Conservation (phyloP, 1,140 invertebrate genomes). For the Gryllus bimaculatus region DNA sequence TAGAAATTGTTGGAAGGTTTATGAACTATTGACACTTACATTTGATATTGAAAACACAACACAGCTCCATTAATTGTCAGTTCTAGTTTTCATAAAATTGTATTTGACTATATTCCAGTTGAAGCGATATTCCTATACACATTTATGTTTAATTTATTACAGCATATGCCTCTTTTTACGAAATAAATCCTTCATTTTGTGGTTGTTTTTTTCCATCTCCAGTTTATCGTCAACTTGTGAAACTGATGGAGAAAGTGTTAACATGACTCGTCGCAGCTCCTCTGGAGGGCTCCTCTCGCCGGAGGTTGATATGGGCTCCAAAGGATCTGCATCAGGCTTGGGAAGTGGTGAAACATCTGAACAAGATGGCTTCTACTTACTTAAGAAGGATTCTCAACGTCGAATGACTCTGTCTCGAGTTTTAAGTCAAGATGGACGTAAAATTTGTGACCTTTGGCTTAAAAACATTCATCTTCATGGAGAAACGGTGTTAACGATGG, state of each 20-base stretch:
- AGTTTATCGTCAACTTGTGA: slow-evolving; percentile 52
- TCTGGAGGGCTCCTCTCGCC: slow-evolving; percentile 69
- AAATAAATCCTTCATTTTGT: too few relatives aligned
- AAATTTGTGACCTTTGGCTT: slow-evolving; percentile 79
- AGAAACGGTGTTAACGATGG: slow-evolving; percentile 50
- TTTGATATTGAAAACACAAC: too few relatives aligned
- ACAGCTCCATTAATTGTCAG: too few relatives aligned
- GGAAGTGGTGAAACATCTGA: slow-evolving; percentile 48
- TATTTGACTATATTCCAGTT: too few relatives aligned
- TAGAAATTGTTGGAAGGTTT: too few relatives aligned
- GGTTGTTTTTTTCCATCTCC: too few relatives aligned
- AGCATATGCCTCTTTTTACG: too few relatives aligned
- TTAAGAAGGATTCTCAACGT: slow-evolving; percentile 95
- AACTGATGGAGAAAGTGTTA: slow-evolving; percentile 49
- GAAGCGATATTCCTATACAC: too few relatives aligned
- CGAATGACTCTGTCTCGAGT: slow-evolving; percentile 84
- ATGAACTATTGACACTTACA: too few relatives aligned
- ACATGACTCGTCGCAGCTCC: slow-evolving; percentile 60
- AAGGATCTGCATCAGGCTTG: not conserved
- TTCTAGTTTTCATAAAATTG: too few relatives aligned
- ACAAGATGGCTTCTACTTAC: slow-evolving; percentile 84
- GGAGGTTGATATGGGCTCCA: slow-evolving; percentile 44
- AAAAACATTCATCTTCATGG: slow-evolving; percentile 60
- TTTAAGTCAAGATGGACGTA: slow-evolving; percentile 74
- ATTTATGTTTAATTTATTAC: too few relatives aligned